phyloP scores from a whole-genome alignment of 2,888 invertebrate species.

The Meghimatium bilineatum region DNA sequence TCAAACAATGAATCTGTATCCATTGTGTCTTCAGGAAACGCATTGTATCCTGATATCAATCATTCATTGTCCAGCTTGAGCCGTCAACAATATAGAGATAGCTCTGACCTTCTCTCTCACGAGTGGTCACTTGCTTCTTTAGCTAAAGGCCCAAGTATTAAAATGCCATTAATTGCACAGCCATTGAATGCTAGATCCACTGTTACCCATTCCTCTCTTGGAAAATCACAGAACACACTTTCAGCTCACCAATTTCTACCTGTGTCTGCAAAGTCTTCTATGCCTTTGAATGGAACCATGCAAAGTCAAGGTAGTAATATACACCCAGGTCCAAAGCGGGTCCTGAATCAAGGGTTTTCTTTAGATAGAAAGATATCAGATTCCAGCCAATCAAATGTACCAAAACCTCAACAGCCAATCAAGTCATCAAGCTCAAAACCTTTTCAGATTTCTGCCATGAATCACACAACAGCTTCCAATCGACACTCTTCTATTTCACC shows the following conservation, averaged over 20 bases:
- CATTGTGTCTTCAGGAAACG: neutral
- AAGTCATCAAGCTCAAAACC: neutral
- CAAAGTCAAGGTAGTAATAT: neutral
- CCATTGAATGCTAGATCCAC: neutral
- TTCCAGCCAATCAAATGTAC: neutral
- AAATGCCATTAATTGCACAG: conserved; percentile 12
- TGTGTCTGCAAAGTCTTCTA: neutral
- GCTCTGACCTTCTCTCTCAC: conserved; percentile 55
- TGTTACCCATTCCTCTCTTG: neutral
- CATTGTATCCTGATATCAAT: neutral
- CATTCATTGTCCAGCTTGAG: conserved; percentile 7
- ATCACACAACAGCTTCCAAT: neutral
- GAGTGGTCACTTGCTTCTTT: conserved; percentile 60
- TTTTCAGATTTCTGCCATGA: neutral
- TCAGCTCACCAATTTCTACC: neutral
- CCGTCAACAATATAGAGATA: neutral
- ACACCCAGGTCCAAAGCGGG: neutral
- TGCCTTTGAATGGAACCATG: neutral
- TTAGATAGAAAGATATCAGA: neutral
- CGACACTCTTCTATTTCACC: neutral
- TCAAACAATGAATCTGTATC: neutral
- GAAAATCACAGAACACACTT: conserved; percentile 14
- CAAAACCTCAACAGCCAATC: neutral
- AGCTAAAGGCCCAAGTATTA: conserved; percentile 42
- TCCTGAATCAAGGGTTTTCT: neutral